A percentile compares a stretch with the other conserved stretches of the same genome.
These are phyloP conservation scores for Diaperis boleti DNA, from an alignment of 2,888 invertebrate genomes.

Conservation along the genomic window DNA sequence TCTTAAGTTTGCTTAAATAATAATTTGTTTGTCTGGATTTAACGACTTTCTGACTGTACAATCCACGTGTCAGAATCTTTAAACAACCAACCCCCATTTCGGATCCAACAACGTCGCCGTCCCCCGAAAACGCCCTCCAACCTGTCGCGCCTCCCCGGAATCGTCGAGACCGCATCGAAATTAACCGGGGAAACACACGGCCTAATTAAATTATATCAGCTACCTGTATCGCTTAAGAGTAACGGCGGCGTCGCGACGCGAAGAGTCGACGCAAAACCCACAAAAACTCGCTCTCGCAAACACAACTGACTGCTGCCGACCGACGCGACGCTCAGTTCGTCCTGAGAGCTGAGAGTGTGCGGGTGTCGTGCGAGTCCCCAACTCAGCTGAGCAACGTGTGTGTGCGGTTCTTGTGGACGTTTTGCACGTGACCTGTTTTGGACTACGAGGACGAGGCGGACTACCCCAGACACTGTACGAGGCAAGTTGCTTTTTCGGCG, in stretches of 20 bases:
- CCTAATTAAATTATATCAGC: slow-evolving; percentile 49
- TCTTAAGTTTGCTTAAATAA: too few species aligned
- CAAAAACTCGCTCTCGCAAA: slow-evolving; percentile 37
- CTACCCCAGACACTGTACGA: background rate
- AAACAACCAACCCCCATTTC: too few species aligned
- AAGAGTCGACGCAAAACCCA: slow-evolving; percentile 40
- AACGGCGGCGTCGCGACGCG: slow-evolving; percentile 45
- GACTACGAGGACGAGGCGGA: background rate
- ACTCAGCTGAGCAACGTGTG: slow-evolving; percentile 34
- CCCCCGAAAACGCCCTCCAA: background rate
- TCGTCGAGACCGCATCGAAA: slow-evolving; percentile 33
- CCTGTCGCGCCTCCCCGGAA: background rate
- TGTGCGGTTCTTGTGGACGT: slow-evolving; percentile 9
- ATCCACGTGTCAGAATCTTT: too few species aligned
- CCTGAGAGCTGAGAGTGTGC: slow-evolving; percentile 34
- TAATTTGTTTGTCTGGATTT: too few species aligned
- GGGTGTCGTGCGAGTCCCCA: slow-evolving; percentile 14
- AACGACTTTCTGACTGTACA: too few species aligned
- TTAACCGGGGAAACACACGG: slow-evolving; percentile 39
- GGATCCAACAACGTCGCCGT: background rate
- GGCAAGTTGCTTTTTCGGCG: background rate
- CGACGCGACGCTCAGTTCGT: slow-evolving; percentile 42
- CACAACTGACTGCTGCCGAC: too few species aligned
- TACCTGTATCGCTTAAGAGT: slow-evolving; percentile 56
- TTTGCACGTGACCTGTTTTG: slow-evolving; percentile 26